Base-by-base conservation (phyloP, 2,888 invertebrate genomes). In the Oasisia sp. region DNA sequence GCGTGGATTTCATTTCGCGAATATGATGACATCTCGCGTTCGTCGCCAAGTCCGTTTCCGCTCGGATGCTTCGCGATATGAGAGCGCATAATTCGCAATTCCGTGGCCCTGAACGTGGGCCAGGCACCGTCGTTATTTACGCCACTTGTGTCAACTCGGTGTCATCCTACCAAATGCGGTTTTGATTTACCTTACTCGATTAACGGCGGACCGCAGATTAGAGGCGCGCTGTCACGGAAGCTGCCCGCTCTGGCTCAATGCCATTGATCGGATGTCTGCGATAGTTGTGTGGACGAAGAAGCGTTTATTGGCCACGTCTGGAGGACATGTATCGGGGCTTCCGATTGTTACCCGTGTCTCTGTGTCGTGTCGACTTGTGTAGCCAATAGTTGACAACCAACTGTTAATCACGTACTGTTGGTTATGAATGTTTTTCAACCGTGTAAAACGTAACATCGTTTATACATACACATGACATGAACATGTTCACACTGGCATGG, bases 181-280 rank as follows among this genome's bases (percentile, higher is more conserved):
- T 74, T 74, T 74, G 74, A 74, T 74, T 74, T 74, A 74, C 74
- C 74, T 74, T 27, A 74, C 74, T 74, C 74, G 74, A 74, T 74
- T 74, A 74, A 74, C 74, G 74, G 2, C n/a, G 74, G 74, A 5
- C 27, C 14, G n/a, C 74, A 0, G 27, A 74, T 74, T 74, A 74
- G 74, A n/a, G 74, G 27, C 74, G 74, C 74, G 74, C 74, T 27
- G 19, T n/a, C 74, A 3, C 7, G 74, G 74, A 74, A 74, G 74
- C 74, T 74, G 74, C 14, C 7, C 74, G 74, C n/a, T 19, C 0
- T 74, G 4, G 74, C 74, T 74, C 27, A 27, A 74, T 7, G 19
- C 74, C 19, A 74, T 74, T 74, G 14, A 74, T 74, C 74, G 50
- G 50, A 50, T 50, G 14, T 50, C 50, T 14, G 5, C 50, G 14